Conservation (phyloP, 2,888 invertebrate genomes). For the Dascillus cervinus region DNA sequence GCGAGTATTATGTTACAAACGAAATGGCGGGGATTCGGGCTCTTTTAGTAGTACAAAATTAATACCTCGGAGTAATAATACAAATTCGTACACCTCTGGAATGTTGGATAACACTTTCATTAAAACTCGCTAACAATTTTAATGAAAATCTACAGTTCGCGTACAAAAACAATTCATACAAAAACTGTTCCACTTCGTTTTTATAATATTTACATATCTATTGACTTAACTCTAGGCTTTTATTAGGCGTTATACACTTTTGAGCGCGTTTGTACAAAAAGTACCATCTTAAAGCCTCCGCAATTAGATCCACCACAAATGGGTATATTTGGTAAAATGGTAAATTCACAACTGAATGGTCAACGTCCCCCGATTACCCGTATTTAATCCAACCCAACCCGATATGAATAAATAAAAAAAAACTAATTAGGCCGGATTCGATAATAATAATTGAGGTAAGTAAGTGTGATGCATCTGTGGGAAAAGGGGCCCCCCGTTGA, state of each 20-base stretch:
- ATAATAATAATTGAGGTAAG: too few relatives aligned
- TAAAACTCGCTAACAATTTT: conserved; percentile 14
- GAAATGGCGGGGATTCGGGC: too few relatives aligned
- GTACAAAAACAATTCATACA: conserved; percentile 33
- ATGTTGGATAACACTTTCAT: not conserved
- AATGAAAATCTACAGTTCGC: conserved; percentile 29
- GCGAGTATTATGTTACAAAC: too few relatives aligned
- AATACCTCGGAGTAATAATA: not conserved
- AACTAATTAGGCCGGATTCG: too few relatives aligned
- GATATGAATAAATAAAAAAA: too few relatives aligned
- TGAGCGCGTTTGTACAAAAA: not conserved
- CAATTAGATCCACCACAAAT: not conserved
- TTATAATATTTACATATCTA: conserved; percentile 13
- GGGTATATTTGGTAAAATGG: too few relatives aligned
- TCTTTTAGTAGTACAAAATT: not conserved
- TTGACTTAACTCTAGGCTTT: not conserved
- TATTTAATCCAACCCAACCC: too few relatives aligned
- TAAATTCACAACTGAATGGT: too few relatives aligned
- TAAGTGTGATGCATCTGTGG: too few relatives aligned
- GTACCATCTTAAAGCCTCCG: too few relatives aligned
- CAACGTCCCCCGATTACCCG: too few relatives aligned
- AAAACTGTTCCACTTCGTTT: conserved; percentile 27
- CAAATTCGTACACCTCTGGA: not conserved
- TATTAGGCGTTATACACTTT: not conserved
- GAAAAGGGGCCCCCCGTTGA: too few relatives aligned